Evolutionary conservation across 1,140 invertebrate genomes (phyloP).

Genomic region (Coenobita brevimanus): DNA sequence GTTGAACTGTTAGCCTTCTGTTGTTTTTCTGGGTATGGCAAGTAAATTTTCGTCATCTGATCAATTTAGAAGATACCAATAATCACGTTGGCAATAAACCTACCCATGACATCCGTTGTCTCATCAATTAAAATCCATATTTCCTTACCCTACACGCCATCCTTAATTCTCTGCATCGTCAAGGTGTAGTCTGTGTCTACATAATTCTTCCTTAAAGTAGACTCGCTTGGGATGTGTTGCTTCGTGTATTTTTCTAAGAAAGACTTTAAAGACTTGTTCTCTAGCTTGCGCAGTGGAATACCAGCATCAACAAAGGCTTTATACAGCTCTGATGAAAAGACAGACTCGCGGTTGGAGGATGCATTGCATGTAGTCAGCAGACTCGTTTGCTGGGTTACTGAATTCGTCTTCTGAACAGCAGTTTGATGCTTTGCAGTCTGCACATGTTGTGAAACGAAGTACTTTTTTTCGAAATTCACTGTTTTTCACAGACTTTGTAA

Average conservation of each 20-base stretch:
- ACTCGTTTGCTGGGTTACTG: neutral
- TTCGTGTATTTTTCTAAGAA: too few species aligned
- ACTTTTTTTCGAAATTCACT: conserved; percentile 11
- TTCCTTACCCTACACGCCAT: too few species aligned
- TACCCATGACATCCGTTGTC: too few species aligned
- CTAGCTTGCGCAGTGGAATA: conserved; percentile 2
- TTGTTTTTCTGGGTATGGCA: conserved; percentile 27
- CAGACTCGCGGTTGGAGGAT: conserved; percentile 1
- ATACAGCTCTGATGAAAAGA: conserved; percentile 6
- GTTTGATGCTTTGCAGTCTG: conserved; percentile 9
- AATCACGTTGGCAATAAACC: too few species aligned
- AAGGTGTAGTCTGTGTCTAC: neutral
- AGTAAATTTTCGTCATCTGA: too few species aligned
- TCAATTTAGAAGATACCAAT: conserved; percentile 42
- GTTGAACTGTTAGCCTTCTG: conserved; percentile 37
- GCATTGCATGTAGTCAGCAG: too few species aligned
- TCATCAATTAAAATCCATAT: too few species aligned
- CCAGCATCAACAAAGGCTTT: conserved; percentile 28
- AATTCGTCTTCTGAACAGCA: neutral
- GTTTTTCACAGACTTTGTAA: neutral
- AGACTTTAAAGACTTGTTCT: neutral
- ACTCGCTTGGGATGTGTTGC: too few species aligned
- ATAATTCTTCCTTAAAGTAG: too few species aligned
- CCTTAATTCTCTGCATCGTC: conserved; percentile 11
- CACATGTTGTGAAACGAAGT: neutral